Conservation (phyloP, 2,113 vertebrate species). For the Hemibates koningsi region DNA sequence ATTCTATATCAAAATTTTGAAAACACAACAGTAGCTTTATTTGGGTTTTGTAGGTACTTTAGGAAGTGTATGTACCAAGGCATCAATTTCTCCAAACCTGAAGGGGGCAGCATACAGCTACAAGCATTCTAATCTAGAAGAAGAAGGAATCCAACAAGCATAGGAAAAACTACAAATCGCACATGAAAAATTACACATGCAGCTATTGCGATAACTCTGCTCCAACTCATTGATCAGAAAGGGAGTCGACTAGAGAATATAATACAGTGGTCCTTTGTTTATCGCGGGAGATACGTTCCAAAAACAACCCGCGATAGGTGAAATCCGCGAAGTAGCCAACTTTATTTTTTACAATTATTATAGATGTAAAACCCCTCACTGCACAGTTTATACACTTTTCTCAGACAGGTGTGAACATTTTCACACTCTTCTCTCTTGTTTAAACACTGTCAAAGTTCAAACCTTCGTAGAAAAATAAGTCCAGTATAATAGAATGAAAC, state of each 20-base stretch:
- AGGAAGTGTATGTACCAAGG: not conserved
- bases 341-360: not conserved
- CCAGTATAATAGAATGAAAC: not conserved
- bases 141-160: not conserved
- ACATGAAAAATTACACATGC: not conserved
- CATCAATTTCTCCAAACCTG: not conserved
- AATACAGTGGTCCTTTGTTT: not conserved
- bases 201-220: not conserved
- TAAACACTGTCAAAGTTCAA: not conserved
- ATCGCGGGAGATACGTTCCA: accelerated
- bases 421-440: not conserved
- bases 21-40: not conserved
- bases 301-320: not conserved
- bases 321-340: not conserved
- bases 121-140: not conserved
- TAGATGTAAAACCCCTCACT: not conserved
- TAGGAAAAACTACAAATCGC: not conserved
- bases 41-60: not conserved
- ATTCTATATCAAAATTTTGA: not conserved
- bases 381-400: not conserved
- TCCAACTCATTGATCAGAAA: not conserved
- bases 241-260: not conserved
- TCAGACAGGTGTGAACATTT: not conserved
- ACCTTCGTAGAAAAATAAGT: not conserved
- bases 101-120: not conserved